Percentiles rank a stretch among this genome's conserved stretches.
Conservation (phyloP, 2,797 vertebrate species). For the Falco columbarius region DNA sequence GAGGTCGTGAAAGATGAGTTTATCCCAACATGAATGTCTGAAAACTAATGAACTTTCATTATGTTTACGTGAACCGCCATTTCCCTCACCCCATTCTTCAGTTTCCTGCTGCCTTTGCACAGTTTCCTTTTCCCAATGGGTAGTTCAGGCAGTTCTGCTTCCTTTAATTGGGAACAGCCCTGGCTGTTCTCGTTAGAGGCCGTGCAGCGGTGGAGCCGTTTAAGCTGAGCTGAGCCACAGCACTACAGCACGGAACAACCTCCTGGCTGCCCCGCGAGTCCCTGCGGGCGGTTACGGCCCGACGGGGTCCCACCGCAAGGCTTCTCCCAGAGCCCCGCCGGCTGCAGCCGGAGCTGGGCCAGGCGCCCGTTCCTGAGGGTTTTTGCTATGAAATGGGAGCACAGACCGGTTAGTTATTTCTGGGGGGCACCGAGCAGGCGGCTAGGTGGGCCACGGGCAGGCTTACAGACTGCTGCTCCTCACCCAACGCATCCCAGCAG, state of each 20-base stretch:
- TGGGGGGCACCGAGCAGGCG: not conserved
- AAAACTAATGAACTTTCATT: slow-evolving; percentile 36
- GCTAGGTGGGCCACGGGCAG: not conserved
- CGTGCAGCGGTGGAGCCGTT: not conserved
- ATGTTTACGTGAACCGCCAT: not conserved
- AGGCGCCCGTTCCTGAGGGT: not conserved
- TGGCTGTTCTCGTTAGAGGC: not conserved
- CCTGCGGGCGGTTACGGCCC: not conserved
- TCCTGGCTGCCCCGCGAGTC: not conserved
- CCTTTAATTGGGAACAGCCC: slow-evolving; percentile 57
- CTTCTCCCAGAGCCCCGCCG: not conserved
- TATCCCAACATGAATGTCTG: not conserved
- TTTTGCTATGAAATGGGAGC: not conserved
- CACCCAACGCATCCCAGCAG: not conserved
- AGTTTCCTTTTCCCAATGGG: slow-evolving; percentile 49
- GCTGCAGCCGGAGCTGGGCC: not conserved
- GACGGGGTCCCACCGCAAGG: not conserved
- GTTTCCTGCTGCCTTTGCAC: slow-evolving; percentile 34
- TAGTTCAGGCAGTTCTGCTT: slow-evolving; percentile 27
- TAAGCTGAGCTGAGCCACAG: not conserved
- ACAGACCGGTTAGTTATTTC: not conserved
- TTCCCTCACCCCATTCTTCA: slow-evolving; percentile 43
- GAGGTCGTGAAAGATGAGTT: slow-evolving; percentile 4
- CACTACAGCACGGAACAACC: not conserved
- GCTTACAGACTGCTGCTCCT: not conserved